Base-by-base conservation (phyloP, 2,888 invertebrate species). In the Monoplex corrugatus region DNA sequence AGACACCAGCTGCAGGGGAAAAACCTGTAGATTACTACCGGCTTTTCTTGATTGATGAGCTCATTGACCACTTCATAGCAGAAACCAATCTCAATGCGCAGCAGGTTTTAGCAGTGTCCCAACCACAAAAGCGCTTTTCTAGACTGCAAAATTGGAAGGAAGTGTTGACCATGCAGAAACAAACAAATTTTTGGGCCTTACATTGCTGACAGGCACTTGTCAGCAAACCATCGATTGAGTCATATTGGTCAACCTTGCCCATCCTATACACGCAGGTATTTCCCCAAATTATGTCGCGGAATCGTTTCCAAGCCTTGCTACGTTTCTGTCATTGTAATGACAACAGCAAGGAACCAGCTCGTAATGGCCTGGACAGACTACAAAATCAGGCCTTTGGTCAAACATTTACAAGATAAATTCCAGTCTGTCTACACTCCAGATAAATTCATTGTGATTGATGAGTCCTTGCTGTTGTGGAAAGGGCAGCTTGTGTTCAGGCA, bases 191-290 rank as follows among this genome's bases (percentile, higher is more conserved):
- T 63, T 68, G 0, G 23, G 68, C 32, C n/a, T 88, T 13, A 13
- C 40, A 23, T n/a, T 80, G 40, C 45, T 88, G 68, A 88, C 83
- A 44, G 88, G 88, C 72, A 57, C n/a, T 72, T 83, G 38, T 88
- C 35, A 40, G 2, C 23, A 80, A 80, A 32, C 80, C 80, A 28
- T 80, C 80, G 0, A 19, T 43, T 43, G 23, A 1, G 23, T 40
- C 80, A 43, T 80, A 40, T 35, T 80, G 80, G 80, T 80, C 43
- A 40, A 80, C 40, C 10, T 28, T 1, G 23, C 28, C 80, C 3
- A 40, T 80, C 23, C 28, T 80, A 23, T 23, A 40, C 23, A 40
- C 43, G 28, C 80, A 40, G 5, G 43, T 80, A 28, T 80, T 43
- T 32, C 40, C 43, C 16, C 43, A 40, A 40, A 43, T 43, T 1